Evolutionary conservation across 1,140 invertebrate genomes (phyloP), one percentile per base, ranked within the genome.

Genomic region (Nomia melanderi): DNA sequence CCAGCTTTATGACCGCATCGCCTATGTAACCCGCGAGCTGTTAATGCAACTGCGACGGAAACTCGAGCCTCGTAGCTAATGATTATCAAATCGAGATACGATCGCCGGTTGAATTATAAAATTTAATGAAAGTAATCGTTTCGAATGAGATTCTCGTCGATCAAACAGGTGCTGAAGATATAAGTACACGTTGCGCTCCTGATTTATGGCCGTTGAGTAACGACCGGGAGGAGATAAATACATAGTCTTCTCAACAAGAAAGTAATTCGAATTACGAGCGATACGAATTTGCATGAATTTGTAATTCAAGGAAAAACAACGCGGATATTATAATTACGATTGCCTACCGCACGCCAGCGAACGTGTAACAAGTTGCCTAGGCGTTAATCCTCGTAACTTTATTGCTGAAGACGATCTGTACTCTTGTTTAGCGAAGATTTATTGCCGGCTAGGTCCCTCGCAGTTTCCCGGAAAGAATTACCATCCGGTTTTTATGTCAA

Each of bases 341-440:
- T 56, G 27, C 12, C 7, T n/a, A 41, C 27, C 0, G 3, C 53
- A 11, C 41, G 20, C 41, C 41, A 5, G 9, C 41, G 29, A 36
- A 11, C 11, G 20, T 20, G 31, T 14, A 8, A n/a, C 41, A 44
- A 20, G 14, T 44, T 50, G 6, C 20, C 7, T 14, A 25, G 23
- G 31, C 36, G 29, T 11, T 57, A 44, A 67, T 44, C 20, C 25
- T 29, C n/a, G 6, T 12, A 0, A 5, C 4, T 75, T 67, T 59
- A 75, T 25, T 33, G n/a, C 6, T 12, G 14, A 9, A 17, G 17
- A n/a, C 0, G n/a, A 14, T 27, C 27, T 8, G n/a, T 47, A 53
- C 29, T 75, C 29, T 67, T 12, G 39, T 57, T 76, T 50, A 69
- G 8, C 23, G n/a, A 69, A 76, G 54, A 69, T 76, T 76, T 76